These are phyloP conservation scores for Tinamus guttatus DNA, from an alignment of 2,113 vertebrate species.

Conservation along the genomic window DNA sequence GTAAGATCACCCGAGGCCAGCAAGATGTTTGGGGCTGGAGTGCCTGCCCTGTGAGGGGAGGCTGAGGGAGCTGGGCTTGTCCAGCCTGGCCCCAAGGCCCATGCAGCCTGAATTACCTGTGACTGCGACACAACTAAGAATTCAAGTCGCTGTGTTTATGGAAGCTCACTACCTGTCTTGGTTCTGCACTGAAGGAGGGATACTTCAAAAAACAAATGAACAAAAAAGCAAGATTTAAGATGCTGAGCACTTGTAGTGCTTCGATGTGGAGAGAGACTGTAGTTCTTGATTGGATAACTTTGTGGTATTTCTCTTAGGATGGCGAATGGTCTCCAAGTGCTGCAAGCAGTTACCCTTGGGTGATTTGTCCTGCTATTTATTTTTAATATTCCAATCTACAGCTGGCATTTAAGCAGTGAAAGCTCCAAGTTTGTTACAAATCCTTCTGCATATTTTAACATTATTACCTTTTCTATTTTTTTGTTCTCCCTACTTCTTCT, in stretches of 20 bases:
- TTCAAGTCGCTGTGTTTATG: fast-evolving
- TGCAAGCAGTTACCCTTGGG: neutral
- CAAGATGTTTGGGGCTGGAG: too few species aligned
- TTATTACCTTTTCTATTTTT: neutral
- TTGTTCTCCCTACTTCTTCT: neutral
- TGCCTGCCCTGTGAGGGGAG: too few species aligned
- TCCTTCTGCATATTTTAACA: neutral
- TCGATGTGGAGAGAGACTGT: neutral
- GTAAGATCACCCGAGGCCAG: too few species aligned
- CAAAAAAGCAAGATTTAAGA: neutral
- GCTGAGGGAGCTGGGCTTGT: too few species aligned
- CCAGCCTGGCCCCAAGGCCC: neutral
- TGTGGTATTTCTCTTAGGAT: neutral
- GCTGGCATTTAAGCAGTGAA: neutral
- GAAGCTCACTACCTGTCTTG: neutral
- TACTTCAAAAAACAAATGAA: neutral
- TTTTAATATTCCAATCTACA: neutral
- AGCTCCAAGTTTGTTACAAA: neutral
- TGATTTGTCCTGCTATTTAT: conserved; percentile 2
- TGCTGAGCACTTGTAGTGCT: neutral
- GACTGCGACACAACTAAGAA: neutral
- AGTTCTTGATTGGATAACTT: neutral
- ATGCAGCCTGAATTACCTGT: neutral
- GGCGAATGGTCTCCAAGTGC: neutral
- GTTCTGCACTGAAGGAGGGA: neutral